Evolutionary conservation across 2,888 invertebrate genomes (phyloP), one percentile per base, ranked within the genome.

Genomic region (Pelosia muscerda): DNA sequence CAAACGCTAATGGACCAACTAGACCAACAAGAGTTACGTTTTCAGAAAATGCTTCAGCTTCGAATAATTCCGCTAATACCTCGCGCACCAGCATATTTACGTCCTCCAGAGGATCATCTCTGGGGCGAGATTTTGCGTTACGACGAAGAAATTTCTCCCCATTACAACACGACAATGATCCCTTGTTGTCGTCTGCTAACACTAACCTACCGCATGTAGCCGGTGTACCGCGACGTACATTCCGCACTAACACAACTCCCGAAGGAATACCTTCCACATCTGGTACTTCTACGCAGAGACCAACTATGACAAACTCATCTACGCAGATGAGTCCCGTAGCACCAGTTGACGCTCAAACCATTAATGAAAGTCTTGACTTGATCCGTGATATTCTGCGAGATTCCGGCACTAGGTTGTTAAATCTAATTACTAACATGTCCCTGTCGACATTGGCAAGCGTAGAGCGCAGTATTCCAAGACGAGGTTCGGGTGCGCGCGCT

Each of bases 311-410:
- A 2, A 89, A 90, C 73, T 88, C 90, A 0, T 87, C 89, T 2
- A 89, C 90, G 19, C 92, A 89, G 77, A 90, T 91, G 85, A 88
- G 88, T 70, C 88, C 89, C 25, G 82, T 84, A 5, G 77, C 87
- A 0, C 86, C 90, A 4, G 88, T 88, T n/a, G 93, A 94, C 74
- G 92, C 93, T 53, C 91, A 92, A 75, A 88, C 93, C 13, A 93
- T 95, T 58, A 93, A 92, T 66, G 93, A 95, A 73, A 95, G 94
- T 70, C 88, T 95, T 28, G 92, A 95, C 73, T 81, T 94, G 28
- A 95, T 95, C 64, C 87, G 95, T 19, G 94, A 94, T 71, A 95
- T 95, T 71, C 84, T 95, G 13, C 87, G 95, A 63, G 95, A 95
- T 81, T 95, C 95, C 0, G 95, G 95, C 5, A 92, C 93, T 13